Conservation (phyloP, 2,797 vertebrate species). For the Paguma larvata region DNA sequence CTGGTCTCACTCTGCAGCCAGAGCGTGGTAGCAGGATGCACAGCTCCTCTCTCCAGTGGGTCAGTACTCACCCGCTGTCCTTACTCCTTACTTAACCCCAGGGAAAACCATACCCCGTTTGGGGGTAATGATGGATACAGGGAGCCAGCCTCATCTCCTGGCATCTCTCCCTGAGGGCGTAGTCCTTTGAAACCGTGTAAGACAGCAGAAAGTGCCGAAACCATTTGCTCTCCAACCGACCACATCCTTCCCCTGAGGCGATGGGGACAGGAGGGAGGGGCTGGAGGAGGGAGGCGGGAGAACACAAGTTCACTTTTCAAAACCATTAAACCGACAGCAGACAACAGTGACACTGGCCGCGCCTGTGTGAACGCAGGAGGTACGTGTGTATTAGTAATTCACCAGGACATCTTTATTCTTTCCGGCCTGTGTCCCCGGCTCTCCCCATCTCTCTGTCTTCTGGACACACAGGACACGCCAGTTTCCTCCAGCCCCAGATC, state of each 20-base stretch:
- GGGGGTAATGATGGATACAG: not conserved
- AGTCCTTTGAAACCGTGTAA: not conserved
- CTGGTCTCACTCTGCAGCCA: not conserved
- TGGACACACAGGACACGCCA: not conserved
- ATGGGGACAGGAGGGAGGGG: not conserved
- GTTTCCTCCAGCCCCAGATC: not conserved
- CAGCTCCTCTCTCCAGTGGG: not conserved
- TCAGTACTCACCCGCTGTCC: not conserved
- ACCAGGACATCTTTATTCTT: not conserved
- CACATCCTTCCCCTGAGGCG: slow-evolving; percentile 3
- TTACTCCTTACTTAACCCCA: slow-evolving; percentile 3
- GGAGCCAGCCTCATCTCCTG: not conserved
- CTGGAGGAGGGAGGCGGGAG: not conserved
- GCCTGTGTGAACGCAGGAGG: accelerated
- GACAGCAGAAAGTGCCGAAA: not conserved
- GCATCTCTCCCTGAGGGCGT: not conserved
- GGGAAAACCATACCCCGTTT: not conserved
- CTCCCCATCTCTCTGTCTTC: not conserved
- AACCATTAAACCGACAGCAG: not conserved
- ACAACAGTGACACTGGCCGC: accelerated
- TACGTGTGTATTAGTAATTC: slow-evolving; percentile 3
- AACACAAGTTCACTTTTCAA: not conserved
- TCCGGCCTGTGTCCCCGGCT: not conserved
- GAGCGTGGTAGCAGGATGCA: not conserved
- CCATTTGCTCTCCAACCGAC: not conserved